phyloP scores from a whole-genome alignment of 2,888 invertebrate genomes.

The Micropterix aruncella region DNA sequence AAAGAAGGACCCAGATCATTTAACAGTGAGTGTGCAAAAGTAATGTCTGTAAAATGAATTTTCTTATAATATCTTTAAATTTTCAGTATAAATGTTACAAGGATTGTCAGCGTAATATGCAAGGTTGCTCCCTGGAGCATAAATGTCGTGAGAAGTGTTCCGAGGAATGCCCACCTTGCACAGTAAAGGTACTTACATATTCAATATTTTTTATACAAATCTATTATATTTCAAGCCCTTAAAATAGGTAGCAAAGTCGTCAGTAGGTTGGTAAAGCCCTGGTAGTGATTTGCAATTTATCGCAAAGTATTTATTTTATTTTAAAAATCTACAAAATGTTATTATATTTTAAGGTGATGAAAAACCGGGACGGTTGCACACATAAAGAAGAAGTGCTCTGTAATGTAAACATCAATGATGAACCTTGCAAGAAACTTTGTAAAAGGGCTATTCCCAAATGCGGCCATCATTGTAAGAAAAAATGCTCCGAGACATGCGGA shows the following conservation, averaged over 20 bases:
- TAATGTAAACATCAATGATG: background rate
- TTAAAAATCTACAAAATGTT: too few relatives aligned
- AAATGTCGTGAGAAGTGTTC: background rate
- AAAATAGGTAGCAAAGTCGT: too few relatives aligned
- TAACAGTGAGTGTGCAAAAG: slow-evolving; percentile 30
- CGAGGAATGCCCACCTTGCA: background rate
- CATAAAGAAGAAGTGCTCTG: background rate
- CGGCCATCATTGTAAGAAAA: background rate
- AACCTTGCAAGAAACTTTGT: background rate
- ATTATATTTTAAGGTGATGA: background rate
- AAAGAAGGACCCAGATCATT: slow-evolving; percentile 41
- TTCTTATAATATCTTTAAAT: background rate
- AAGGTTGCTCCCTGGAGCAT: background rate
- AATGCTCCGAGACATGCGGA: background rate
- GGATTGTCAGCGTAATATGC: background rate
- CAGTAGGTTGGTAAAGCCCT: too few relatives aligned
- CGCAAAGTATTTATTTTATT: too few relatives aligned
- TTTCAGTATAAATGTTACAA: background rate
- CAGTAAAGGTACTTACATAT: background rate
- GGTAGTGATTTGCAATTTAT: too few relatives aligned
- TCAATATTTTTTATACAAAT: too few relatives aligned
- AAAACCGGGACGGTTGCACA: background rate
- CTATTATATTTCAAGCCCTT: too few relatives aligned
- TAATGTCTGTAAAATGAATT: too few relatives aligned
- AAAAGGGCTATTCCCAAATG: background rate